Conservation (phyloP, 2,888 invertebrate genomes). For the Synanthedon tipuliformis region DNA sequence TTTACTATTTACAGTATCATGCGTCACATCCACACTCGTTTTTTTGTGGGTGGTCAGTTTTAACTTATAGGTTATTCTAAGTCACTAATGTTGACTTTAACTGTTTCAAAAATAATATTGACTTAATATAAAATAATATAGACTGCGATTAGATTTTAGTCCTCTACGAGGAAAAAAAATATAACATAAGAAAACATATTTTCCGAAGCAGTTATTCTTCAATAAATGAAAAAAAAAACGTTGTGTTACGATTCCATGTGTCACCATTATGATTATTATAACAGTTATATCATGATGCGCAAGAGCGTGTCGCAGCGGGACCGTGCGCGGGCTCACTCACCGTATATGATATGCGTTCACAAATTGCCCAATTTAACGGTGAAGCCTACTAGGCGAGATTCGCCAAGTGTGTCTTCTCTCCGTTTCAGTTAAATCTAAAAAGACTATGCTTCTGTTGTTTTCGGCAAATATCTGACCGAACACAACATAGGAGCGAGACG, state of each 20-base stretch:
- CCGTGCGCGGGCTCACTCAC: slow-evolving; percentile 36
- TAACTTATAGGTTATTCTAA: too few relatives aligned
- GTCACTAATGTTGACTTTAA: too few relatives aligned
- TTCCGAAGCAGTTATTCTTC: not conserved
- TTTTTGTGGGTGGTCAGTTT: too few relatives aligned
- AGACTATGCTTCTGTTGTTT: too few relatives aligned
- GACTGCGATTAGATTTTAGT: too few relatives aligned
- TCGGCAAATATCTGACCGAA: too few relatives aligned
- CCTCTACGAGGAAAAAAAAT: too few relatives aligned
- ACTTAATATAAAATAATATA: too few relatives aligned
- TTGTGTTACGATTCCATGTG: slow-evolving; percentile 20
- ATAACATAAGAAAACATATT: too few relatives aligned
- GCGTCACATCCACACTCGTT: not conserved
- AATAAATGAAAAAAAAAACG: not conserved
- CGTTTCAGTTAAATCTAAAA: too few relatives aligned
- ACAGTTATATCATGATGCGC: slow-evolving; percentile 50
- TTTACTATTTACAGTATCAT: not conserved
- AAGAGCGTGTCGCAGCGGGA: slow-evolving; percentile 25
- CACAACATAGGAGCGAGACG: too few relatives aligned
- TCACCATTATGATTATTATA: slow-evolving; percentile 51
- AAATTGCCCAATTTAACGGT: slow-evolving; percentile 67
- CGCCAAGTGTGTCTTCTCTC: slow-evolving; percentile 6
- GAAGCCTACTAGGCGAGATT: slow-evolving; percentile 19
- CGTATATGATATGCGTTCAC: slow-evolving; percentile 37
- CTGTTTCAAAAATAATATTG: too few relatives aligned